Conservation (phyloP, 2,888 invertebrate species). For the Drosophila ezoana region DNA sequence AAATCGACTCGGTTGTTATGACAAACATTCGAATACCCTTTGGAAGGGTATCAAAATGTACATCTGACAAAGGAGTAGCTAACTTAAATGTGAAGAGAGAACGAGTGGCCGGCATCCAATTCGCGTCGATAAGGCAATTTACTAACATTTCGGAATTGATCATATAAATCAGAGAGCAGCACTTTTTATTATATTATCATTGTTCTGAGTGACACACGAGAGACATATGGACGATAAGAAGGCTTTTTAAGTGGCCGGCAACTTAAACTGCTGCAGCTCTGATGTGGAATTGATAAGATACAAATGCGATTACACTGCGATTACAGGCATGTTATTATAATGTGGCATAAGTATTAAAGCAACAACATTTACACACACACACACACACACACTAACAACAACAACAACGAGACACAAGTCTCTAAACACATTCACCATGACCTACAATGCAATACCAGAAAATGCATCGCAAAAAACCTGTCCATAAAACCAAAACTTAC, state of each 20-base stretch:
- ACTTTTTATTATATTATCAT: constrained; percentile 5
- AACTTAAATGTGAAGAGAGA: not conserved
- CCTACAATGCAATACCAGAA: constrained; percentile 51
- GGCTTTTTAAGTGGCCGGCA: constrained; percentile 29
- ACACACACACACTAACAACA: constrained; percentile 5
- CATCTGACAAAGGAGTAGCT: too few species aligned
- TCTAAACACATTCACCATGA: constrained; percentile 67
- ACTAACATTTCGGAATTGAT: constrained; percentile 25
- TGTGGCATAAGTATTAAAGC: constrained; percentile 17
- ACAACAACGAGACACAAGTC: constrained; percentile 16
- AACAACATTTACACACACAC: constrained; percentile 4
- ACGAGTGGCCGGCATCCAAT: constrained; percentile 3
- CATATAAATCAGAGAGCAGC: constrained; percentile 44
- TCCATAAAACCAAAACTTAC: constrained; percentile 30
- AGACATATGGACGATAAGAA: constrained; percentile 26
- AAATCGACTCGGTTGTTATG: too few species aligned
- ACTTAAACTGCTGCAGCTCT: constrained; percentile 18
- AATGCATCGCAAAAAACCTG: constrained; percentile 45
- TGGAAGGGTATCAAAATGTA: too few species aligned
- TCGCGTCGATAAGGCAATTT: constrained; percentile 29
- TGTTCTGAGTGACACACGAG: not conserved
- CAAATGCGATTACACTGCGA: constrained; percentile 40
- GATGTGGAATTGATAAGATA: constrained; percentile 41
- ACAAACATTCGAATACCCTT: too few species aligned
- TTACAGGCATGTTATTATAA: constrained; percentile 37